phyloP scores from a whole-genome alignment of 2,888 invertebrate species.

The Unio pictorum region DNA sequence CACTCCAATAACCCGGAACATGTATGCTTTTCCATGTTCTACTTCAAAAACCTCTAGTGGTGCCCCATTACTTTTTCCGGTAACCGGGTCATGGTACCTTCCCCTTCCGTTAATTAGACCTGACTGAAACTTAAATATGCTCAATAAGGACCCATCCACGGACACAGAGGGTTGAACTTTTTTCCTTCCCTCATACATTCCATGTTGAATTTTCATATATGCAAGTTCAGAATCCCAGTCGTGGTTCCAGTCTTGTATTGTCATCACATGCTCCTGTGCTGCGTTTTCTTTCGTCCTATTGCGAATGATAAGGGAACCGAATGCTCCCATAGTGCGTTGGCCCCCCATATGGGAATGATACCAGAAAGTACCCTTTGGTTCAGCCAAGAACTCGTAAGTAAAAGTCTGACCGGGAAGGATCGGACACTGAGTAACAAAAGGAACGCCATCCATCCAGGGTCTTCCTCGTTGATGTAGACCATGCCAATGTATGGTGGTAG shows the following conservation, averaged over 20 bases:
- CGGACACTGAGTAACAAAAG: constrained; percentile 63
- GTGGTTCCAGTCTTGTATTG: constrained; percentile 54
- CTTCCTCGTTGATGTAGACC: constrained; percentile 56
- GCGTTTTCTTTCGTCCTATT: constrained; percentile 20
- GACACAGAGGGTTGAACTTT: constrained; percentile 18
- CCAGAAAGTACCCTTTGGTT: constrained; percentile 53
- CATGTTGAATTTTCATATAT: constrained; percentile 37
- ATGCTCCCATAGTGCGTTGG: constrained; percentile 58
- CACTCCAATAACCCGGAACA: constrained; percentile 50
- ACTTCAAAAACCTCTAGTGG: constrained; percentile 44
- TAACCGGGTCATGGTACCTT: constrained; percentile 27
- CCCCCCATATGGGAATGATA: constrained; percentile 52
- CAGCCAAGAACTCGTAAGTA: constrained; percentile 55
- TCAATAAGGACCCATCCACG: constrained; percentile 36
- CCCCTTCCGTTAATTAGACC: constrained; percentile 57
- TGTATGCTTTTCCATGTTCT: constrained; percentile 23
- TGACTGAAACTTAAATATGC: constrained; percentile 33
- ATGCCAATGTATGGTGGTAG: constrained; percentile 63
- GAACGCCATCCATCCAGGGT: constrained; percentile 61
- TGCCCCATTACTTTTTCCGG: constrained; percentile 29
- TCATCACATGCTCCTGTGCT: constrained; percentile 33
- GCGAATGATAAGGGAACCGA: constrained; percentile 58
- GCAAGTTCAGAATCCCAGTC: constrained; percentile 40
- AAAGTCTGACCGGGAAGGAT: constrained; percentile 57
- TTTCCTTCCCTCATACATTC: constrained; percentile 29